Evolutionary conservation across 2,797 vertebrate genomes (phyloP).

Genomic region (Spinibarbus caldwelli): DNA sequence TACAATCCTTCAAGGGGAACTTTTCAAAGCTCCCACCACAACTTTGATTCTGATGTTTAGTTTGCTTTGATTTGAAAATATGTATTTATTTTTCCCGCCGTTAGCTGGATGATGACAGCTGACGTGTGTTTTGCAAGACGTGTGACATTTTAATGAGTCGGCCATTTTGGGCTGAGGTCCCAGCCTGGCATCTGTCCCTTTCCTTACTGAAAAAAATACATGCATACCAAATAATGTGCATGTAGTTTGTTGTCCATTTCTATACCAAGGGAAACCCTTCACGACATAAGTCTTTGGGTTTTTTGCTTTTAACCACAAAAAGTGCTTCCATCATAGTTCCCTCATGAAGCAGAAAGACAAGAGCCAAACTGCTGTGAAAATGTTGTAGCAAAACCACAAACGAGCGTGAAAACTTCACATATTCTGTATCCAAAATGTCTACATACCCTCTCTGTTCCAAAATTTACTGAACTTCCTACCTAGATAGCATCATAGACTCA

Average conservation of each 20-base stretch:
- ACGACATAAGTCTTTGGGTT: not conserved
- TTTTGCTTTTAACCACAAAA: slow-evolving; percentile 11
- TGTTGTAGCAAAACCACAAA: slow-evolving; percentile 24
- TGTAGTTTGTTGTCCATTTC: not conserved
- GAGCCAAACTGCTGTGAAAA: slow-evolving; percentile 1
- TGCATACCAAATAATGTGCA: not conserved
- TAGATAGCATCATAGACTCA: not conserved
- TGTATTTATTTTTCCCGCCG: slow-evolving; percentile 64
- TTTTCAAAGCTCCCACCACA: slow-evolving; percentile 58
- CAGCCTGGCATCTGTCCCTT: slow-evolving; percentile 52
- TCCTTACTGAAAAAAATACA: slow-evolving; percentile 20
- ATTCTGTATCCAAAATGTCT: not conserved
- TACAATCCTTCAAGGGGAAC: slow-evolving; percentile 62
- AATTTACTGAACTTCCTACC: not conserved
- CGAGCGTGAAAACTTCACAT: not conserved
- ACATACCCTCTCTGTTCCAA: not conserved
- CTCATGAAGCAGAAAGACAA: not conserved
- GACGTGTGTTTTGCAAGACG: slow-evolving; percentile 58
- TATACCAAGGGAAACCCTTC: not conserved
- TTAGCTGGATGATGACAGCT: slow-evolving; percentile 53
- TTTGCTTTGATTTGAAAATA: slow-evolving; percentile 68
- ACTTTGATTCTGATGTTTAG: slow-evolving; percentile 59
- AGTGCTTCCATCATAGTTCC: slow-evolving; percentile 1
- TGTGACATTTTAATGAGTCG: slow-evolving; percentile 61
- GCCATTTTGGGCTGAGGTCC: slow-evolving; percentile 51